Base-by-base conservation (phyloP, 1,140 invertebrate genomes). In the Stegodyphus mimosarum region DNA sequence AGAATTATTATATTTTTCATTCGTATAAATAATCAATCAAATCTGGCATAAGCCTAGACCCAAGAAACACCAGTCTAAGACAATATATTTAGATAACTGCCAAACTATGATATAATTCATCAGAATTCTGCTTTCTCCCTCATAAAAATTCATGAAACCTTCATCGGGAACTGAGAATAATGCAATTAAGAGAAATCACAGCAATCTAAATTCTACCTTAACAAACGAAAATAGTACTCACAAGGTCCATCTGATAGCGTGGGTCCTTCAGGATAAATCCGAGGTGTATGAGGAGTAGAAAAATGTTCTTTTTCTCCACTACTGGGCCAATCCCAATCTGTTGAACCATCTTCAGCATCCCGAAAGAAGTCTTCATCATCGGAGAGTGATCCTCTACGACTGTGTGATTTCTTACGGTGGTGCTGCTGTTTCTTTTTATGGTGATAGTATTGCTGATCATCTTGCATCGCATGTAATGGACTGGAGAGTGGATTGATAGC, bases 321-420 rank as follows among this genome's bases (percentile, higher is more conserved):
- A 11, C 55, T 15, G 9, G 1, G 55, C 9, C 9, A 15, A 60
- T 60, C 55, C 9, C 53, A 73, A 13, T 77, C 83, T n/a, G 81
- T 73, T 6, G 74, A 49, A 1, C 70, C 64, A 13, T 71, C 76
- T 70, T 77, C 72, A 6, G 67, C 73, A 52, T 85, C 80, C 71
- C 71, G 63, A 60, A 72, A 78, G 51, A 85, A 85, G 53, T 87
- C 86, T 72, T 87, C 86, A 48, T 87, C 86, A 17, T 87, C 86
- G 17, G 70, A 55, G 13, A 53, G 50, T 15, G 60, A 48, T 4
- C 49, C 48, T 17, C 11, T 52, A n/a, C 18, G n/a, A 33, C 15
- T 49, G 33, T 66, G 13, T 49, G 51, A 13, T 55, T 79, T 18
- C 71, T 33, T 69, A 70, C 49, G 67, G 33, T 2, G 33, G 33